Evolutionary conservation across 2,888 invertebrate species (phyloP).

Genomic region (Diarsia dahlii): DNA sequence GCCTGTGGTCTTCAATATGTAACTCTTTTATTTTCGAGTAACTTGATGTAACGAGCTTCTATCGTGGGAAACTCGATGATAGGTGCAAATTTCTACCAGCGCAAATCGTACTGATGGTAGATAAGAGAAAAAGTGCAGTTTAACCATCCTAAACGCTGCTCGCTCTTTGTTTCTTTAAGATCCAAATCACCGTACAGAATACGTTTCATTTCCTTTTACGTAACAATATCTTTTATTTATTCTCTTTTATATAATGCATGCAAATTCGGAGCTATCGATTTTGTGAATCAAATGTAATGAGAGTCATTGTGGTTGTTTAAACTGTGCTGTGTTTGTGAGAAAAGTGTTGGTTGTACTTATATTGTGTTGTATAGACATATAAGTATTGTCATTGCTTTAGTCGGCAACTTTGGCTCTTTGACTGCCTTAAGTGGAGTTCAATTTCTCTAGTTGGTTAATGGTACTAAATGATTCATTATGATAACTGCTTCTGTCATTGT

Average conservation of each 20-base stretch:
- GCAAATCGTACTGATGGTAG: conserved; percentile 77
- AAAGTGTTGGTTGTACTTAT: conserved; percentile 35
- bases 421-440: background rate
- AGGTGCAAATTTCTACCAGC: conserved; percentile 79
- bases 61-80: conserved; percentile 73
- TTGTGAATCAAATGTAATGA: conserved; percentile 62
- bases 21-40: conserved; percentile 53
- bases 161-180: conserved; percentile 69
- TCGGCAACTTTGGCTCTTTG: conserved; percentile 13
- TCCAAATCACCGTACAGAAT: conserved; percentile 71
- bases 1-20: conserved; percentile 47
- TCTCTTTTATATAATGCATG: conserved; percentile 69
- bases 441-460: conserved; percentile 2
- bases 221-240: conserved; percentile 64
- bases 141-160: conserved; percentile 70
- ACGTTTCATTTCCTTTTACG: conserved; percentile 73
- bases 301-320: conserved; percentile 49
- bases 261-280: conserved; percentile 65
- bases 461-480: background rate
- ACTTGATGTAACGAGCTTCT: conserved; percentile 51
- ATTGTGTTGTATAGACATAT: conserved; percentile 24
- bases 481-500: background rate
- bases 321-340: conserved; percentile 41
- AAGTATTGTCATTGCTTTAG: conserved; percentile 40
- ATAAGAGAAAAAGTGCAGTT: conserved; percentile 75